Conservation (phyloP, 1,140 invertebrate genomes). For the Acromyrmex charruanus region DNA sequence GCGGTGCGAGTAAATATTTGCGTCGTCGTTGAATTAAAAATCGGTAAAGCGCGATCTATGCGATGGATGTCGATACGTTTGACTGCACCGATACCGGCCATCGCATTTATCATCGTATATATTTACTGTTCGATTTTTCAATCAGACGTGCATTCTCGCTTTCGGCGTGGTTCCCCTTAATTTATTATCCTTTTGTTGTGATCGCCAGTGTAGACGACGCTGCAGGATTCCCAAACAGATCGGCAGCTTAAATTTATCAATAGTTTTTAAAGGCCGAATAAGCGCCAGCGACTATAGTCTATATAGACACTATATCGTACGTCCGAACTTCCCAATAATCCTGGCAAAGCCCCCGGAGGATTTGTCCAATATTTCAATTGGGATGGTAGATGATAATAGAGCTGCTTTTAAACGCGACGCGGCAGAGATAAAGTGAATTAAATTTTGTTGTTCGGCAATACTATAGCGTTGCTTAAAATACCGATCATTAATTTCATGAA, state of each 20-base stretch:
- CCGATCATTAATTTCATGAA: conserved; percentile 44
- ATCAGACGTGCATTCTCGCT: neutral
- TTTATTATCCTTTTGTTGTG: conserved; percentile 61
- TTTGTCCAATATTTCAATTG: conserved; percentile 73
- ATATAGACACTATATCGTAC: conserved; percentile 65
- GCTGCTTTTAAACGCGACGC: conserved; percentile 43
- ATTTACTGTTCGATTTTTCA: conserved; percentile 58
- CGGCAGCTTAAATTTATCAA: conserved; percentile 68
- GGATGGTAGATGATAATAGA: conserved; percentile 67
- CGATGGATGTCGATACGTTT: conserved; percentile 31
- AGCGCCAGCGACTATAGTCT: conserved; percentile 58
- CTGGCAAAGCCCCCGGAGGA: conserved; percentile 67
- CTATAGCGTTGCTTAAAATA: conserved; percentile 28
- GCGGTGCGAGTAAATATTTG: conserved; percentile 44
- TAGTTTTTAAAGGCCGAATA: conserved; percentile 64
- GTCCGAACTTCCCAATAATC: conserved; percentile 66
- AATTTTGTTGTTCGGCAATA: conserved; percentile 61
- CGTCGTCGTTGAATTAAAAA: conserved; percentile 50
- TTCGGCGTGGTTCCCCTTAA: conserved; percentile 2
- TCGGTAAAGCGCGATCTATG: neutral
- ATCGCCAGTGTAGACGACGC: neutral
- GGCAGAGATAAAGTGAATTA: conserved; percentile 66
- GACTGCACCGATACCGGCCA: conserved; percentile 2
- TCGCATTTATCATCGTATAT: conserved; percentile 27
- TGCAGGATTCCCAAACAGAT: conserved; percentile 6